phyloP scores from a whole-genome alignment of 1,140 invertebrate genomes.

The Heliconius hewitsoni region DNA sequence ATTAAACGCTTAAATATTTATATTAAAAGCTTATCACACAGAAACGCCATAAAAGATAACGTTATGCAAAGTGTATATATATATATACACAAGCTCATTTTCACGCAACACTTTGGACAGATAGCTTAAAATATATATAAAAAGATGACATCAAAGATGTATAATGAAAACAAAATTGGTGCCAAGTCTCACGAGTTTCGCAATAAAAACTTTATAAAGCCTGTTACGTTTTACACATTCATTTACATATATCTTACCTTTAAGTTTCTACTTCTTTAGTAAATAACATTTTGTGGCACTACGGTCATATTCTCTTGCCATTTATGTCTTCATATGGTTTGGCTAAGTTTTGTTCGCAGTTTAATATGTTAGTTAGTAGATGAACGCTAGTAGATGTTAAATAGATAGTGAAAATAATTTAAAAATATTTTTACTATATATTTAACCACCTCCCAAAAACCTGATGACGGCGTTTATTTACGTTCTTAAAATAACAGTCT shows the following conservation, averaged over 20 bases:
- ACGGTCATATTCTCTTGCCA: slow-evolving; percentile 10
- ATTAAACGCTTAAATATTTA: not conserved
- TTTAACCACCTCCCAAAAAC: too few species aligned
- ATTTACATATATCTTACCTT: slow-evolving; percentile 4
- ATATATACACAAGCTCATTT: slow-evolving; percentile 2
- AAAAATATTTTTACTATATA: too few species aligned
- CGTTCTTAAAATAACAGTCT: too few species aligned
- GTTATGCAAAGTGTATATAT: slow-evolving; percentile 5
- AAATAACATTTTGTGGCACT: slow-evolving; percentile 5
- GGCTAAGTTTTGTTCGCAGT: not conserved
- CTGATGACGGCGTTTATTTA: too few species aligned
- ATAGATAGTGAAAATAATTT: too few species aligned
- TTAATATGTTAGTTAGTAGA: not conserved
- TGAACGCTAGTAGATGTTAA: not conserved
- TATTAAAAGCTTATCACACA: not conserved
- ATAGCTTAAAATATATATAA: slow-evolving; percentile 2
- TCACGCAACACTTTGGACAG: not conserved
- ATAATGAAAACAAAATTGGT: slow-evolving; percentile 13
- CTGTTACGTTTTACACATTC: slow-evolving; percentile 13
- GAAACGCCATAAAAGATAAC: not conserved
- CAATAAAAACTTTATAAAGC: slow-evolving; percentile 14
- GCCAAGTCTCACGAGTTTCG: slow-evolving; percentile 8
- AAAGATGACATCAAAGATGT: slow-evolving; percentile 12
- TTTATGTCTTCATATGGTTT: not conserved
- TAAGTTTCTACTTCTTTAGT: slow-evolving; percentile 9